These are phyloP conservation scores for Thymelicus acteon DNA, from an alignment of 2,888 invertebrate genomes.

Conservation along the genomic window DNA sequence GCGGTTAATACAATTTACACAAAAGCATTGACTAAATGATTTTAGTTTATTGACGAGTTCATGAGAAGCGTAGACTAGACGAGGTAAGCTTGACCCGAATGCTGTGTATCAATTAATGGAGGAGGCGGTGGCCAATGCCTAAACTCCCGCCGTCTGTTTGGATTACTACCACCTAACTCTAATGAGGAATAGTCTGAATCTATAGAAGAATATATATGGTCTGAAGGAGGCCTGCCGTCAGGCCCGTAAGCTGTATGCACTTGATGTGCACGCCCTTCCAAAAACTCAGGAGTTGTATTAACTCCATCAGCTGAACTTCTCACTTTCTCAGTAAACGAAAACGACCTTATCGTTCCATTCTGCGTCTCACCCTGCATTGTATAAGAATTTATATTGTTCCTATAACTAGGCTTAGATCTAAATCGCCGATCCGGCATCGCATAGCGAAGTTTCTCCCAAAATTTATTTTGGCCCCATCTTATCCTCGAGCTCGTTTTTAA, in stretches of 20 bases:
- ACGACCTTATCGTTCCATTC: slow-evolving; percentile 86
- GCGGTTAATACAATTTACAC: slow-evolving; percentile 76
- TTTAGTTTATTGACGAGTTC: slow-evolving; percentile 55
- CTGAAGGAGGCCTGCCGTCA: slow-evolving; percentile 90
- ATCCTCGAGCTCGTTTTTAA: slow-evolving; percentile 94
- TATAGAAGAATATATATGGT: slow-evolving; percentile 95
- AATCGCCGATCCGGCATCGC: slow-evolving; percentile 91
- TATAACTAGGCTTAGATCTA: slow-evolving; percentile 85
- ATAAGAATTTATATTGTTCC: slow-evolving; percentile 93
- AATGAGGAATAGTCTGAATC: slow-evolving; percentile 95
- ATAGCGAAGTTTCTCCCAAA: slow-evolving; percentile 96
- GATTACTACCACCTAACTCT: slow-evolving; percentile 86
- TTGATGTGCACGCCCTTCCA: slow-evolving; percentile 67
- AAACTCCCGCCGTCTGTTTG: slow-evolving; percentile 73
- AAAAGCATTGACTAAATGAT: slow-evolving; percentile 78
- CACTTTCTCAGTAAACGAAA: slow-evolving; percentile 84
- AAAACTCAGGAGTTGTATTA: slow-evolving; percentile 87
- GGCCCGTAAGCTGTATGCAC: slow-evolving; percentile 75
- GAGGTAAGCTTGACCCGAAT: slow-evolving; percentile 79
- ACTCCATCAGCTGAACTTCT: slow-evolving; percentile 69
- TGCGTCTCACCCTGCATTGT: slow-evolving; percentile 87
- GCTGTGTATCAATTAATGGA: slow-evolving; percentile 73
- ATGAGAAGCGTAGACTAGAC: slow-evolving; percentile 77
- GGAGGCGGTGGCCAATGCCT: slow-evolving; percentile 80
- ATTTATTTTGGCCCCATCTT: slow-evolving; percentile 94